Conservation (phyloP, 2,888 invertebrate genomes). For the Amitus sp. region DNA sequence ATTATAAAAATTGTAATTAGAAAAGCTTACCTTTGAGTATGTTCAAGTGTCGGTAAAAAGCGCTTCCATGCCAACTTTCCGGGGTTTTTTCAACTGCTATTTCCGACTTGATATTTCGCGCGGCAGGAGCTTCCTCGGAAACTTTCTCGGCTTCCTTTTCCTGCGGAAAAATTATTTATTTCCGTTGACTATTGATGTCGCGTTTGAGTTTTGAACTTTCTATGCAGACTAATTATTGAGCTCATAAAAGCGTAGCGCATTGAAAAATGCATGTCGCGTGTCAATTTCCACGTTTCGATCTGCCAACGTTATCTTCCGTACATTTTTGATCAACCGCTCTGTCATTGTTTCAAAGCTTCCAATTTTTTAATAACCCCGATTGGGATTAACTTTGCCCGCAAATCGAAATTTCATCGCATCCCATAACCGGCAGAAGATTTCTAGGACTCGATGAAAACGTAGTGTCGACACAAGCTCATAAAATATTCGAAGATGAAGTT, state of each 20-base stretch:
- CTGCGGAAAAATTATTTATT: constrained; percentile 43
- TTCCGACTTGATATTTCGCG: constrained; percentile 57
- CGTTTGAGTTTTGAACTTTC: too few species aligned
- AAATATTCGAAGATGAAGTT: not conserved
- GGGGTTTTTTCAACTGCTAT: constrained; percentile 51
- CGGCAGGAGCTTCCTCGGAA: constrained; percentile 53
- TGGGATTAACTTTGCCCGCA: not conserved
- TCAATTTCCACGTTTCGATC: constrained; percentile 23
- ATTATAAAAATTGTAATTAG: not conserved
- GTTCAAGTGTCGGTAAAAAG: constrained; percentile 56
- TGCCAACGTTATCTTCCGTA: constrained; percentile 27
- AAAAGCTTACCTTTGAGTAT: constrained; percentile 52
- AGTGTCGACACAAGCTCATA: not conserved
- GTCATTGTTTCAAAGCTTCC: constrained; percentile 22
- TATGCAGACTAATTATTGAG: constrained; percentile 18
- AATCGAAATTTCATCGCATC: not conserved
- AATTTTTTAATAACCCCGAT: constrained; percentile 34
- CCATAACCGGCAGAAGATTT: too few species aligned
- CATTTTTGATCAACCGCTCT: constrained; percentile 14
- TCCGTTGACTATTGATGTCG: too few species aligned
- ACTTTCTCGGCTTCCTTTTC: constrained; percentile 61
- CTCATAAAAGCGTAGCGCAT: constrained; percentile 18
- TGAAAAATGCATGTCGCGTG: constrained; percentile 35
- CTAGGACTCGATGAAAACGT: not conserved
- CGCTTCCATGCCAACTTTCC: constrained; percentile 57